Evolutionary conservation across 1,140 invertebrate genomes (phyloP).

Genomic region (Leptinotarsa lineolata): DNA sequence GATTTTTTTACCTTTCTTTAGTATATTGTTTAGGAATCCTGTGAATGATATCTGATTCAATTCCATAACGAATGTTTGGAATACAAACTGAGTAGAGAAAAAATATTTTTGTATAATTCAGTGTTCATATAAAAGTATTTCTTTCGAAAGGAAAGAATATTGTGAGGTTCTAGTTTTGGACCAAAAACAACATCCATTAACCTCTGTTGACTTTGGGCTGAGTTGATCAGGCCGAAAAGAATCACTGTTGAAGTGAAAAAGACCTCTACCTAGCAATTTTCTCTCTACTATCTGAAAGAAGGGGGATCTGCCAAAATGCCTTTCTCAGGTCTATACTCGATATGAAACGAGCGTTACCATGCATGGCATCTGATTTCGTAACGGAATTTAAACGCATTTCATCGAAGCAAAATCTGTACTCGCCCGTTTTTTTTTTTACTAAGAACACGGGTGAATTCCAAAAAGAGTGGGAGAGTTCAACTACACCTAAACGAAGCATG

Average conservation of each 20-base stretch:
- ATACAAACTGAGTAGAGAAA: no score
- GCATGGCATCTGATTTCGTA: background rate
- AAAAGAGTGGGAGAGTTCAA: background rate
- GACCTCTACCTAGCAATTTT: background rate
- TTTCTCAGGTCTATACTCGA: background rate
- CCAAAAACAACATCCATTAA: constrained; percentile 30
- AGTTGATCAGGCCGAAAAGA: background rate
- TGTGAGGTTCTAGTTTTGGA: background rate
- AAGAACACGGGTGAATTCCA: background rate
- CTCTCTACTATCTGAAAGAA: background rate
- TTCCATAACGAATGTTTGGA: no score
- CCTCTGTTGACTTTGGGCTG: background rate
- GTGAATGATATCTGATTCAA: no score
- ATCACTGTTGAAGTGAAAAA: no score
- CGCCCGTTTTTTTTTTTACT: background rate
- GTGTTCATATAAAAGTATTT: no score
- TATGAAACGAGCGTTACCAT: background rate
- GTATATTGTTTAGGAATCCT: no score
- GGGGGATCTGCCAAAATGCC: background rate
- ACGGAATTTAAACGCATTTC: background rate
- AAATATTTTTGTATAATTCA: no score
- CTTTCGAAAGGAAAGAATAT: no score
- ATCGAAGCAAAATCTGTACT: background rate
- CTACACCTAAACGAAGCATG: background rate
- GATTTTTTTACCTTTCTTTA: no score